Base-by-base conservation (phyloP, 2,888 invertebrate genomes). In the Pseudoips prasinana region DNA sequence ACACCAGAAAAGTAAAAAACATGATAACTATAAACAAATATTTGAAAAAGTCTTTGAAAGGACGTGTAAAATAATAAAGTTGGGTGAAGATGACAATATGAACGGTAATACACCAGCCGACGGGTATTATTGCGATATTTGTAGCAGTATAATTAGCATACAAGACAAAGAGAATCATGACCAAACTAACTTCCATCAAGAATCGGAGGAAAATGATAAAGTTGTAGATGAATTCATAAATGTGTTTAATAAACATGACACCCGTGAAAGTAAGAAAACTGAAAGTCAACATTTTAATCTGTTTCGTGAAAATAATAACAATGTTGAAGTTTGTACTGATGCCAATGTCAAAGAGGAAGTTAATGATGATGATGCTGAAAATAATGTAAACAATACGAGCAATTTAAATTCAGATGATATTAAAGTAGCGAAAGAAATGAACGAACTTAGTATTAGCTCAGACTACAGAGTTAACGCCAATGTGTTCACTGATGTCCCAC, bases 1-100 rank as follows among this genome's bases (percentile, higher is more conserved):
- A 22, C 75, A 75, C 8, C 45, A 40, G 1, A 27, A 52, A 2
- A 62, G 68, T 17, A n/a, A 25, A 1, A 64, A 54, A 43, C 75
- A 74, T 29, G 40, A 50, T 11, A 51, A 37, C 4, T 52, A 35
- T 3, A 24, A 43, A 5, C 51, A 56, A 33, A 65, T 75, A 25
- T 42, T 47, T 7, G 45, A 67, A 5, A 40, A 46, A 10, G 49
- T 64, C 2, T 19, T 72, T 0, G 35, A 57, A 10, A 55, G 69
- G 28, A 20, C 60, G 0, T 49, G 44, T 9, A 48, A 53, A n/a
- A 54, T 69, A 10, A 42, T 65, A n/a, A n/a, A 7, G 5, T n/a
- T 23, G 4, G 3, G 7, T 3, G 1, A 19, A n/a, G 1, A 10
- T 0, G 7, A n/a, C 2, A 4, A 29, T 0, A 4, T 2, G 7